Conservation (phyloP, 2,797 vertebrate genomes). For the Spinus olivaceus region DNA sequence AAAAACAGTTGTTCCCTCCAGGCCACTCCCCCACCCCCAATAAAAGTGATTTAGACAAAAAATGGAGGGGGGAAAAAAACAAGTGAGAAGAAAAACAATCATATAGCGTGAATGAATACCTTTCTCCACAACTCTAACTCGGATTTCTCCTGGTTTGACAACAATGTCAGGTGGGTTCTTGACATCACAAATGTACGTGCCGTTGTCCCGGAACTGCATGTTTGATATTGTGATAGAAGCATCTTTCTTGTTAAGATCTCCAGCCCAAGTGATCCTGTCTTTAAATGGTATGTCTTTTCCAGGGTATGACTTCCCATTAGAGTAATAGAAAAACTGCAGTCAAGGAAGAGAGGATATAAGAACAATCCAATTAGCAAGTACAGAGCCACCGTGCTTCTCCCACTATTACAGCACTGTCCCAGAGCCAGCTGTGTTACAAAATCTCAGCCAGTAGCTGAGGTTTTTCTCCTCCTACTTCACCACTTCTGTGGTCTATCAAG, state of each 20-base stretch:
- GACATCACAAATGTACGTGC: constrained; percentile 90
- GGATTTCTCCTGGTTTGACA: constrained; percentile 76
- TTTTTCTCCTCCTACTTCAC: neutral
- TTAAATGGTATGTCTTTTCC: constrained; percentile 78
- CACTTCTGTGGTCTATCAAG: neutral
- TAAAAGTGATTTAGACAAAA: neutral
- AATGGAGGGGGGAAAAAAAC: fast-evolving
- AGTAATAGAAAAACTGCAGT: constrained; percentile 86
- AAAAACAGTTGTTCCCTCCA: neutral
- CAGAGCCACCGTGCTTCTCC: neutral
- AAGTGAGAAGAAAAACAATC: neutral
- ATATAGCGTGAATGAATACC: constrained; percentile 72
- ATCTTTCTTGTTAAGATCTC: constrained; percentile 91
- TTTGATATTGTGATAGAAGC: constrained; percentile 87
- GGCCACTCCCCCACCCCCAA: neutral
- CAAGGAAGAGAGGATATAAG: constrained; percentile 19
- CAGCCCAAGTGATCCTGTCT: constrained; percentile 84
- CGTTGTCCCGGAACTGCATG: constrained; percentile 89
- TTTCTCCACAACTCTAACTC: constrained; percentile 88
- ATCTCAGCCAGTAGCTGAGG: neutral
- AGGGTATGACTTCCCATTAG: constrained; percentile 75
- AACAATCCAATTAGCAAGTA: constrained; percentile 1
- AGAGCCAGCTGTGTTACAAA: neutral
- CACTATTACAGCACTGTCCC: neutral
- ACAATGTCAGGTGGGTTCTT: constrained; percentile 91